Percentiles rank a stretch among this genome's conserved stretches.
Conservation (phyloP, 2,113 vertebrate species). For the Atractosteus spatula region DNA sequence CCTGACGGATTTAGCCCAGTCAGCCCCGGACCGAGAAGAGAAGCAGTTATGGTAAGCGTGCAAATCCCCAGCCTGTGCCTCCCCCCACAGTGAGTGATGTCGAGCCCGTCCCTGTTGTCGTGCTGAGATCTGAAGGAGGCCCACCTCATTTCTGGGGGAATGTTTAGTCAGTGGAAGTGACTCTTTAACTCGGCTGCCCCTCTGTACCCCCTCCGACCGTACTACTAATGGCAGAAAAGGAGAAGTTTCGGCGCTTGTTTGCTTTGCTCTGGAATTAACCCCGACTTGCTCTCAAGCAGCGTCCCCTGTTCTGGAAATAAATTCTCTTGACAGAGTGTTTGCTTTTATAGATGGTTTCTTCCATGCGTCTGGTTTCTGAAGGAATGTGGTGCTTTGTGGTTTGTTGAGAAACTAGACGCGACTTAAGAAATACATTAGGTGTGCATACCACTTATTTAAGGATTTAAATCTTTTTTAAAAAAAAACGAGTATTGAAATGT, state of each 20-base stretch:
- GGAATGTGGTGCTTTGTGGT: conserved; percentile 6
- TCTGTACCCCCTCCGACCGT: not conserved
- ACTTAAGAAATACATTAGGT: not conserved
- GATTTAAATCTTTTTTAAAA: conserved; percentile 5
- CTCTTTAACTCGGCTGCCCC: not conserved
- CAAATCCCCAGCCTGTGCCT: not conserved
- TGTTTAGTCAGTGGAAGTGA: conserved; percentile 20
- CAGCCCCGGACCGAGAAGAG: conserved; percentile 7
- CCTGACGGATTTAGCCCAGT: not conserved
- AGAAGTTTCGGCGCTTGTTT: not conserved
- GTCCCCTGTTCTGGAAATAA: not conserved
- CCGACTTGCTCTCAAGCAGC: not conserved
- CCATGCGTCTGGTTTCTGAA: conserved; percentile 12
- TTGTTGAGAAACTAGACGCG: not conserved
- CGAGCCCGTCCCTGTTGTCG: conserved; percentile 9
- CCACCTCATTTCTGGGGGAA: not conserved
- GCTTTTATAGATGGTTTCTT: not conserved
- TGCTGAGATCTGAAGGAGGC: conserved; percentile 9
- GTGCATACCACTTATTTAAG: conserved; percentile 13
- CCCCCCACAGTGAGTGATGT: not conserved
- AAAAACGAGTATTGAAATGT: not conserved
- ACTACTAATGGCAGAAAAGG: not conserved
- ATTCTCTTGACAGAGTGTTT: not conserved
- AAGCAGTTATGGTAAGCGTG: conserved; percentile 14
- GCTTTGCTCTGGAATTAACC: not conserved